Percentiles rank a stretch among this genome's conserved stretches.
Evolutionary conservation across 1,140 invertebrate species (phyloP).

Genomic region (Zaprionus lachaisei): DNA sequence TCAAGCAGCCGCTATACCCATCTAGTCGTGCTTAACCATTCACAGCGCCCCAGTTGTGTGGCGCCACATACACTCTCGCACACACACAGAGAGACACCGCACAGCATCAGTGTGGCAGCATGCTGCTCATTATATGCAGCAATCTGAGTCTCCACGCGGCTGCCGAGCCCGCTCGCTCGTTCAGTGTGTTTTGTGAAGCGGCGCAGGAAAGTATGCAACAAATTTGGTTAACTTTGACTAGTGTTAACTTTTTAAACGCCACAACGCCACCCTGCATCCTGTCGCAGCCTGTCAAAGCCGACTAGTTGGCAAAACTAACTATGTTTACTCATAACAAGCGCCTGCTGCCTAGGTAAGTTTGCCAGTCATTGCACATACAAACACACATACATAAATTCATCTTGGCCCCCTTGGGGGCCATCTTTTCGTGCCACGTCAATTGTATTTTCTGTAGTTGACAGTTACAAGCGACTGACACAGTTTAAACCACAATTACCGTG

Average conservation of each 20-base stretch:
- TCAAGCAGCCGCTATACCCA: slow-evolving; percentile 52
- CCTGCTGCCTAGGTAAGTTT: slow-evolving; percentile 60
- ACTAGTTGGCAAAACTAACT: slow-evolving; percentile 55
- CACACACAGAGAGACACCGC: slow-evolving; percentile 17
- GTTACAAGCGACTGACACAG: slow-evolving; percentile 25
- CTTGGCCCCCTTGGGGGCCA: not conserved
- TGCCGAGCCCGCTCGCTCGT: slow-evolving; percentile 29
- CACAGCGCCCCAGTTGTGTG: slow-evolving; percentile 56
- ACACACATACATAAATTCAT: not conserved
- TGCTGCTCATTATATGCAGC: slow-evolving; percentile 71
- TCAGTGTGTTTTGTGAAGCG: slow-evolving; percentile 76
- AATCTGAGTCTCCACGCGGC: slow-evolving; percentile 22
- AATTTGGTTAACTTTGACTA: slow-evolving; percentile 79
- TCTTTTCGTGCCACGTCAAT: slow-evolving; percentile 14
- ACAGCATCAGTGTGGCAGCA: slow-evolving; percentile 31
- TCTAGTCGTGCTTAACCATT: slow-evolving; percentile 24
- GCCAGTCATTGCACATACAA: slow-evolving; percentile 6
- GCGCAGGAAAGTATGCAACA: slow-evolving; percentile 78
- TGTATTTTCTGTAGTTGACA: slow-evolving; percentile 22
- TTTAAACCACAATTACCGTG: slow-evolving; percentile 44
- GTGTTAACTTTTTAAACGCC: slow-evolving; percentile 80
- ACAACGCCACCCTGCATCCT: slow-evolving; percentile 9
- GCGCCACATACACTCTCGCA: slow-evolving; percentile 27
- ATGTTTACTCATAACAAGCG: slow-evolving; percentile 63
- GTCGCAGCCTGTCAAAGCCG: not conserved